Conservation (phyloP, 2,797 vertebrate genomes). For the Chloroceryle inda region DNA sequence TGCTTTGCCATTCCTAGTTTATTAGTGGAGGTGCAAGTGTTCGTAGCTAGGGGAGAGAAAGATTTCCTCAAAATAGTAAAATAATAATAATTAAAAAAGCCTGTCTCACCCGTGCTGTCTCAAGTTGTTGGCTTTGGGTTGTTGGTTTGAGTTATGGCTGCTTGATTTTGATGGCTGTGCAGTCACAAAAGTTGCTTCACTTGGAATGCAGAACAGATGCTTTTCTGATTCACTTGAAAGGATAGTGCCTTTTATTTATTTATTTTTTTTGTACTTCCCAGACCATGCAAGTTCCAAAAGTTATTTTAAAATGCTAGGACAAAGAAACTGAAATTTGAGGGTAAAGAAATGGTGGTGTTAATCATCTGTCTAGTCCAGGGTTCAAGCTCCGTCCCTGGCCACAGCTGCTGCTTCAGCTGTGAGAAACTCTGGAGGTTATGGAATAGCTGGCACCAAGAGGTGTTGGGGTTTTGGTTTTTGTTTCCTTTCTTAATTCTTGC, state of each 20-base stretch:
- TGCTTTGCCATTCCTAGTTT: neutral
- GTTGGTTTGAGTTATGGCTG: neutral
- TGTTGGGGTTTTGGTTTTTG: neutral
- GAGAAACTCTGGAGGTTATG: neutral
- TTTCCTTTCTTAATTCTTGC: neutral
- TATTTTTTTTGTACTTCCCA: neutral
- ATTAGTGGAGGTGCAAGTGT: neutral
- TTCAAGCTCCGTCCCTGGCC: neutral
- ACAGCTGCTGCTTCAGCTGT: rapidly evolving
- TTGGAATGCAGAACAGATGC: conserved; percentile 37
- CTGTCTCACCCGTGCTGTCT: neutral
- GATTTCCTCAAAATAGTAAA: neutral
- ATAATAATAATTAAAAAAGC: too few species aligned
- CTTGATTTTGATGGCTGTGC: neutral
- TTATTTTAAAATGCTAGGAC: conserved; percentile 27
- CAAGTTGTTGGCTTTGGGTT: neutral
- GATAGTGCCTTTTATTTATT: neutral
- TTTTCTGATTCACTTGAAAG: conserved; percentile 14
- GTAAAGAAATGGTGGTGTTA: neutral
- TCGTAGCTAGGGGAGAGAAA: neutral
- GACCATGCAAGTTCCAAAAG: neutral
- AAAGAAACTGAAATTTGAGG: neutral
- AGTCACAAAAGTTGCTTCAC: neutral
- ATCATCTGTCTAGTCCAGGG: neutral
- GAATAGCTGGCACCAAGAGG: neutral